Evolutionary conservation across 2,888 invertebrate genomes (phyloP).

Genomic region (Phyllotreta cruciferae): DNA sequence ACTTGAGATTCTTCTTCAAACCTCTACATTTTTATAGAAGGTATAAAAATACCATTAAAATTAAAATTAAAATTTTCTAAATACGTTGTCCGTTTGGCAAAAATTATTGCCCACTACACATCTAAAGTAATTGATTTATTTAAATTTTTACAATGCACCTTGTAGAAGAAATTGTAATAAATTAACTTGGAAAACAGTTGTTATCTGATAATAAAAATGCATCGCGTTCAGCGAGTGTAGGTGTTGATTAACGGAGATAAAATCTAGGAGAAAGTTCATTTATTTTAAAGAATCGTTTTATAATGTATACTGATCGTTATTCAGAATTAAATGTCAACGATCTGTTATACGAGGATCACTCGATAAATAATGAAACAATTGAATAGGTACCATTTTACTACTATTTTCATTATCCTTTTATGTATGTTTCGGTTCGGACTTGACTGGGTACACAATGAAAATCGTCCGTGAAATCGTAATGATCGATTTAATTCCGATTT

Average conservation of each 20-base stretch:
- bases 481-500: neutral
- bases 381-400: neutral
- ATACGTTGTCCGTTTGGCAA: no score
- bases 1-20: no score
- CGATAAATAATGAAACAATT: neutral
- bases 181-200: slow-evolving; percentile 1
- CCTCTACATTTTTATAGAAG: no score
- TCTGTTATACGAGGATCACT: slow-evolving; percentile 5
- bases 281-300: slow-evolving; percentile 23
- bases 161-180: slow-evolving; percentile 1
- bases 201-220: slow-evolving; percentile 31
- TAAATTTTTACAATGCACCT: no score
- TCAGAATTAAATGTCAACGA: slow-evolving; percentile 8
- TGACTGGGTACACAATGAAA: slow-evolving; percentile 14
- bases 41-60: no score
- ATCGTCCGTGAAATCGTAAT: neutral
- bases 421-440: slow-evolving; percentile 21
- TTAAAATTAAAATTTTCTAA: no score
- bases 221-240: slow-evolving; percentile 32
- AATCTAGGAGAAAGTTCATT: slow-evolving; percentile 37
- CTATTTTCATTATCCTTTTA: neutral
- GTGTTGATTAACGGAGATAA: slow-evolving; percentile 37
- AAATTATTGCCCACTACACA: no score
- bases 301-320: slow-evolving; percentile 23
- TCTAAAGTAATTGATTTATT: no score